These are phyloP conservation scores for Drosophila mercatorum DNA, from an alignment of 2,888 invertebrate species.

Conservation along the genomic window DNA sequence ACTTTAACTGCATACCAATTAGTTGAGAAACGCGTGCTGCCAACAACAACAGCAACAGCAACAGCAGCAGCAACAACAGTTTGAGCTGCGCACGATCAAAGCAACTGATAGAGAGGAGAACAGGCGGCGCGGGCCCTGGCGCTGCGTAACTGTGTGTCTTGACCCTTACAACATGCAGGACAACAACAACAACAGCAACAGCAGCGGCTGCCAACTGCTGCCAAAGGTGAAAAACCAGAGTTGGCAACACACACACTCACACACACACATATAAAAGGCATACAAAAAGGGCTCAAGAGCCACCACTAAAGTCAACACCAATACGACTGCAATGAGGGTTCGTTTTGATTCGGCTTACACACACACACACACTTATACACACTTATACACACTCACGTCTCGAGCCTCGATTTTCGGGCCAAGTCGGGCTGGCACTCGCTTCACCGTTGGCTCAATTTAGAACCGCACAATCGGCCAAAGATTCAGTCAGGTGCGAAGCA, in stretches of 20 bases:
- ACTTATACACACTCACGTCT: background rate
- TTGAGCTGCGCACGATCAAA: conserved; percentile 68
- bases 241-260: conserved; percentile 56
- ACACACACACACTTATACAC: conserved; percentile 28
- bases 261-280: conserved; percentile 4
- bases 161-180: conserved; percentile 78
- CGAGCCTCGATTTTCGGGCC: conserved; percentile 70
- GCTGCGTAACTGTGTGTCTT: conserved; percentile 80
- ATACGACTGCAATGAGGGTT: conserved; percentile 62
- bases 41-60: conserved; percentile 57
- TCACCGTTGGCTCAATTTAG: conserved; percentile 81
- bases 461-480: conserved; percentile 80
- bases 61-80: conserved; percentile 42
- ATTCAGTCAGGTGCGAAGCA: conserved; percentile 85
- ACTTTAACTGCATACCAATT: conserved; percentile 82
- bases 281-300: conserved; percentile 57
- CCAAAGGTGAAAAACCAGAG: conserved; percentile 82
- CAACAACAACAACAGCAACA: conserved; percentile 42
- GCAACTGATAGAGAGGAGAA: conserved; percentile 57
- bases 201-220: conserved; percentile 76
- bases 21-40: conserved; percentile 83
- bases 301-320: conserved; percentile 70
- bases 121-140: conserved; percentile 31
- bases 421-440: conserved; percentile 67
- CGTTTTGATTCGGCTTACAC: conserved; percentile 76